phyloP scores from a whole-genome alignment of 2,113 vertebrate species.

The Eonycteris spelaea region DNA sequence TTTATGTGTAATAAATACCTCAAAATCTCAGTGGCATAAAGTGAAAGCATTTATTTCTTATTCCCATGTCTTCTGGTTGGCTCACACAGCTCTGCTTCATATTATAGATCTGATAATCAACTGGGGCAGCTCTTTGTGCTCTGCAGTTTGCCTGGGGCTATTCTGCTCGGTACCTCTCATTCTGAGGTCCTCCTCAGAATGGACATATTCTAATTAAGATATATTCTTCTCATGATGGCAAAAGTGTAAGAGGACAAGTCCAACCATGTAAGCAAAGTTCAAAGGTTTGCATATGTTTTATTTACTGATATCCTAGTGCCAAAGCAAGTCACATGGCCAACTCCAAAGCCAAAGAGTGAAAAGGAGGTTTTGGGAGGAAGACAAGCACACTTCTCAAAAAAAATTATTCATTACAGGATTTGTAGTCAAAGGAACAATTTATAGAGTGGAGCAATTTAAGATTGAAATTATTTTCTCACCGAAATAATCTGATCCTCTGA shows the following conservation, averaged over 20 bases:
- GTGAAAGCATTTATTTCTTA: neutral
- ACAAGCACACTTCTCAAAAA: neutral
- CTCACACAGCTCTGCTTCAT: neutral
- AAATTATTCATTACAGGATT: neutral
- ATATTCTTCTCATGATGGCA: neutral
- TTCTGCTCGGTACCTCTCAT: neutral
- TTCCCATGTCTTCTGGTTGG: neutral
- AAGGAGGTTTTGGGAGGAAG: neutral
- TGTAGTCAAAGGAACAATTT: conserved; percentile 19
- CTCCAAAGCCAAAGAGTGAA: neutral
- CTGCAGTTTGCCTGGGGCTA: neutral
- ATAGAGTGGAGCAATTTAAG: neutral
- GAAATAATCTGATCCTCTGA: conserved; percentile 80
- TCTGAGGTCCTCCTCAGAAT: neutral
- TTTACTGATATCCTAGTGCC: neutral
- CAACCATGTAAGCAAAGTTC: neutral
- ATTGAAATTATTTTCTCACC: conserved; percentile 76
- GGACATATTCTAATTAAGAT: neutral
- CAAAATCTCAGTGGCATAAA: conserved; percentile 2
- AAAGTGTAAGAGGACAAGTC: neutral
- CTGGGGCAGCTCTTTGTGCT: neutral
- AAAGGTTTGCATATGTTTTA: neutral
- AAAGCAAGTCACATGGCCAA: neutral
- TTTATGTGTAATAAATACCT: neutral
- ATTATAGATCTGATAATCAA: neutral